Evolutionary conservation across 2,797 vertebrate genomes (phyloP).

Genomic region (Micrastur ruficollis): DNA sequence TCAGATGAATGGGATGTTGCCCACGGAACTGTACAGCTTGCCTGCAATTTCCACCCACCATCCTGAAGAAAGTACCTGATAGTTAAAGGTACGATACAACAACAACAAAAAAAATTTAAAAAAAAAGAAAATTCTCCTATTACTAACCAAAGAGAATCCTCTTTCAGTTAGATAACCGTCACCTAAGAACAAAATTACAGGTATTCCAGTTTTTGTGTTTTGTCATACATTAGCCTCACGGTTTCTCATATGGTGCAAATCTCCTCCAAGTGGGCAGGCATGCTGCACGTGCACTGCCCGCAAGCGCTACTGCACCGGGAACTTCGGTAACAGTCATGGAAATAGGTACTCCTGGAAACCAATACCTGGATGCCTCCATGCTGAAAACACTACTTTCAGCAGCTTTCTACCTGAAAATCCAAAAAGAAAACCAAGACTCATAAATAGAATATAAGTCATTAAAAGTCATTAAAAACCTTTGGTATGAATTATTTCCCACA

Average conservation of each 20-base stretch:
- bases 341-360: background rate
- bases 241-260: background rate
- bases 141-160: background rate
- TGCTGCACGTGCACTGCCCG: background rate
- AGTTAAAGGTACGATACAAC: background rate
- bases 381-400: background rate
- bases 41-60: background rate
- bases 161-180: background rate
- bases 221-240: background rate
- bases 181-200: background rate
- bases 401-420: slow-evolving; percentile 25
- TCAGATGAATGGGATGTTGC: background rate
- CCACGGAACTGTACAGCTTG: fast-evolving
- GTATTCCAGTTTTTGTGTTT: background rate
- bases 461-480: background rate
- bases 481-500: background rate
- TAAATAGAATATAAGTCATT: background rate
- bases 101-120: background rate
- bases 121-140: background rate
- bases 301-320: background rate
- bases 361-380: background rate
- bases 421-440: background rate
- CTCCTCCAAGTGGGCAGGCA: background rate
- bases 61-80: background rate
- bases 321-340: background rate